A percentile compares a stretch with the other conserved stretches of the same genome.
Conservation (phyloP, 2,113 vertebrate genomes). For the Girardinichthys multiradiatus region DNA sequence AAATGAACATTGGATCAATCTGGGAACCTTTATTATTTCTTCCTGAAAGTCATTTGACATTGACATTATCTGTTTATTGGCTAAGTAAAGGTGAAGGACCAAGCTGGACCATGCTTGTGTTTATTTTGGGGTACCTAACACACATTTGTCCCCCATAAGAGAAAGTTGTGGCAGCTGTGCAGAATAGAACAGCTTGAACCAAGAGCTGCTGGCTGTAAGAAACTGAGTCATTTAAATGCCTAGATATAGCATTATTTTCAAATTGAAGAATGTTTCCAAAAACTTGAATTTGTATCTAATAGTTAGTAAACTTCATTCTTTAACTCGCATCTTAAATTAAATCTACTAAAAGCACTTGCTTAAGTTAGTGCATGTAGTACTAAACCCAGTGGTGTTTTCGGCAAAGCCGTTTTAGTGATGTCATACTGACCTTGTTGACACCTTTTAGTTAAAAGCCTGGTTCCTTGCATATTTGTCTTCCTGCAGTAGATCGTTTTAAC, state of each 20-base stretch:
- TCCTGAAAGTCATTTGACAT: background rate
- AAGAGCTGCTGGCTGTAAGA: no score
- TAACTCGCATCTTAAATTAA: constrained; percentile 6
- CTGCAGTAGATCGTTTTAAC: constrained; percentile 2
- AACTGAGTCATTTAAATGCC: no score
- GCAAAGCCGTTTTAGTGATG: background rate
- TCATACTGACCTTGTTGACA: constrained; percentile 11
- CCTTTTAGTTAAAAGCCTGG: constrained; percentile 17
- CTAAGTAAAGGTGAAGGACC: background rate
- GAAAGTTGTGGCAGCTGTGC: background rate
- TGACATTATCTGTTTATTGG: background rate
- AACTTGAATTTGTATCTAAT: background rate
- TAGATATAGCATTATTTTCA: no score
- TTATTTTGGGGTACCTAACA: background rate
- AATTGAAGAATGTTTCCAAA: background rate
- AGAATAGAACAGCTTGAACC: background rate
- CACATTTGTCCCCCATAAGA: background rate
- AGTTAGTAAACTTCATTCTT: background rate
- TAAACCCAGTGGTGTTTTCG: background rate
- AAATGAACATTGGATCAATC: background rate
- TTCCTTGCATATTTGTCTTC: background rate
- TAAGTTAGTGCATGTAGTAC: background rate
- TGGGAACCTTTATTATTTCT: background rate
- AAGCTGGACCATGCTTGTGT: background rate
- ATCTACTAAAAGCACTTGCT: background rate